Evolutionary conservation across 2,888 invertebrate genomes (phyloP), one percentile per base, ranked within the genome.

Genomic region (Cryptophagus acutangulus): DNA sequence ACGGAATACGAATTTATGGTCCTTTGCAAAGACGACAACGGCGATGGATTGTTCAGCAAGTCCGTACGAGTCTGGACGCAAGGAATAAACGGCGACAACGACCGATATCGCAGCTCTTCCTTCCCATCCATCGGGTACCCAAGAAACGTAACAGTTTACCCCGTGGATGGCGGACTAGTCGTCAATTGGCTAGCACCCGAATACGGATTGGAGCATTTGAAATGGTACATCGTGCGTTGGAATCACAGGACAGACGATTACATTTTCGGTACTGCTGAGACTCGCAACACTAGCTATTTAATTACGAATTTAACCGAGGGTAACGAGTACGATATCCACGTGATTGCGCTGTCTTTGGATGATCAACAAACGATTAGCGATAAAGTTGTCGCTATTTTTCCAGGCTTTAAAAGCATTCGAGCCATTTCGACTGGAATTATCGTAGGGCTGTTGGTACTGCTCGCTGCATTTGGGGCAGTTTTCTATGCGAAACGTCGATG

Each of bases 1-100:
- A 77, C 83, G 14, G 81, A 84, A 61, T 94, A 94, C 69, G 92
- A 94, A 70, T 82, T 95, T 63, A 89, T 91, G 78, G 87, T 95
- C 33, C 76, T 91, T 34, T 84, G 91, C 54, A 85, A 88, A 66
- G 92, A 94, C 68, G 79, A 84, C 58, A 75, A 81, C 44, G 92
- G 92, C 4, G 90, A 92, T 58, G 92, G 93, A 15, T 82, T 91
- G 71, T 91, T 90, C 64, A 93, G 93, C 69, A 87, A 88, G 66
- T 78, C 86, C 8, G 74, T 91, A 17, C 77, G 79, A 55, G 80
- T 84, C 39, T 77, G 77, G 61, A 92, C 92, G 0, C 78, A 80
- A 66, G 77, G 73, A 6, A 33, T 51, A n/a, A 54, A 62, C 29
- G 51, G 49, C 2, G 52, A 52, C 29, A 26, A 43, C 34, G 43